Evolutionary conservation across 2,888 invertebrate genomes (phyloP).

Genomic region (Trichacis sp.): DNA sequence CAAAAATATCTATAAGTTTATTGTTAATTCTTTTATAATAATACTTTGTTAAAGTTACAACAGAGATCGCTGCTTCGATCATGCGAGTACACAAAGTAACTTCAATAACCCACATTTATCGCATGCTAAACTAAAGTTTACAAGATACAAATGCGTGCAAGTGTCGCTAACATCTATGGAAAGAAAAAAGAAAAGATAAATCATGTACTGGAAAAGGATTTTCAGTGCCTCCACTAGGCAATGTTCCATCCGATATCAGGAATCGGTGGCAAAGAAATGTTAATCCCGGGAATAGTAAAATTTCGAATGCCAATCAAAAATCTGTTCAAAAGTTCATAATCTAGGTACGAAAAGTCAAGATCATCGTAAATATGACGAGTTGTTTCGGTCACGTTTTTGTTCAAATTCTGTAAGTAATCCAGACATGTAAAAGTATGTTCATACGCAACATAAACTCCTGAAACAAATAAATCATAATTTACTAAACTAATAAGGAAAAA

Average conservation of each 20-base stretch:
- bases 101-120: not conserved
- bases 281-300: conserved; percentile 53
- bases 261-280: conserved; percentile 58
- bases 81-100: not conserved
- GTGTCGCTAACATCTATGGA: too few relatives aligned
- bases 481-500: conserved; percentile 14
- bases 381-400: conserved; percentile 58
- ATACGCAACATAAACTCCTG: conserved; percentile 66
- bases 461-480: conserved; percentile 64
- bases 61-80: not conserved
- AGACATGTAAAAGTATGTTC: conserved; percentile 61
- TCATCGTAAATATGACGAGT: conserved; percentile 58
- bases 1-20: too few relatives aligned
- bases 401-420: conserved; percentile 62
- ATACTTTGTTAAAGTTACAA: not conserved
- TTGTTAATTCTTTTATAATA: not conserved
- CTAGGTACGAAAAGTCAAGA: conserved; percentile 51
- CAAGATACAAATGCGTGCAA: not conserved
- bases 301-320: conserved; percentile 56
- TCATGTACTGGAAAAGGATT: not conserved
- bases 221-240: conserved; percentile 42
- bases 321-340: conserved; percentile 56
- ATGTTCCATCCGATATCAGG: conserved; percentile 57
- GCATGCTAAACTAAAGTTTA: not conserved
- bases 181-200: not conserved